Evolutionary conservation across 2,797 vertebrate genomes (phyloP).

Genomic region (Anguilla anguilla): DNA sequence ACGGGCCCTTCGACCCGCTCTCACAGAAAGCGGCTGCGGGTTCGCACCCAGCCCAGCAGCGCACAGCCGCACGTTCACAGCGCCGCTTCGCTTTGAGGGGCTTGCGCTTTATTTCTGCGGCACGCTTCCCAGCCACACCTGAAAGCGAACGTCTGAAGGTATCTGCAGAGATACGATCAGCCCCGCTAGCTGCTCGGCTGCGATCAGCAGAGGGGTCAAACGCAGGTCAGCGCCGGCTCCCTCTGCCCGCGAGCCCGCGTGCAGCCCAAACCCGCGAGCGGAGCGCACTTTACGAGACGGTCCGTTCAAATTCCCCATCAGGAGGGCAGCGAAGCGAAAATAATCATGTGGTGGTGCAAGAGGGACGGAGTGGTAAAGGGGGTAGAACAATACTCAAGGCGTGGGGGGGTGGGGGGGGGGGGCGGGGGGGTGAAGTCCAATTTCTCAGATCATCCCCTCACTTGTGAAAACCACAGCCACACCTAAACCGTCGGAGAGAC

Average conservation of each 20-base stretch:
- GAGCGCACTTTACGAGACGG: background rate
- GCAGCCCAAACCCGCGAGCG: background rate
- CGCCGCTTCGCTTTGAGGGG: too few relatives aligned
- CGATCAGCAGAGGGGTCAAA: constrained; percentile 2
- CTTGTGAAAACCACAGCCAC: background rate
- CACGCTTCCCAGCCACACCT: background rate
- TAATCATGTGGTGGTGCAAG: background rate
- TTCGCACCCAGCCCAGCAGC: background rate
- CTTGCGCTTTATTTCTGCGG: background rate
- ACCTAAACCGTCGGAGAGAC: background rate
- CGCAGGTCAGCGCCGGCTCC: background rate
- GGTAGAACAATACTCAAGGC: background rate
- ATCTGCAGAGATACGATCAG: background rate
- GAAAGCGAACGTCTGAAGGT: background rate
- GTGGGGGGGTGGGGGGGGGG: background rate
- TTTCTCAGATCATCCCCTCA: background rate
- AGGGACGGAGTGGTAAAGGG: background rate
- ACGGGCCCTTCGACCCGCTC: too few relatives aligned
- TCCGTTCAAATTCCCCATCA: background rate
- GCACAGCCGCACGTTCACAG: too few relatives aligned
- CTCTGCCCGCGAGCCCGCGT: background rate
- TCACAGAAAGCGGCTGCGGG: background rate
- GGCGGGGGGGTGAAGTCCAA: background rate
- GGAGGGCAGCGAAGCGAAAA: background rate
- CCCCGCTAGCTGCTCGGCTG: background rate